A percentile compares a stretch with the other conserved stretches of the same genome.
phyloP scores from a whole-genome alignment of 2,113 vertebrate species.

The Indri indri region DNA sequence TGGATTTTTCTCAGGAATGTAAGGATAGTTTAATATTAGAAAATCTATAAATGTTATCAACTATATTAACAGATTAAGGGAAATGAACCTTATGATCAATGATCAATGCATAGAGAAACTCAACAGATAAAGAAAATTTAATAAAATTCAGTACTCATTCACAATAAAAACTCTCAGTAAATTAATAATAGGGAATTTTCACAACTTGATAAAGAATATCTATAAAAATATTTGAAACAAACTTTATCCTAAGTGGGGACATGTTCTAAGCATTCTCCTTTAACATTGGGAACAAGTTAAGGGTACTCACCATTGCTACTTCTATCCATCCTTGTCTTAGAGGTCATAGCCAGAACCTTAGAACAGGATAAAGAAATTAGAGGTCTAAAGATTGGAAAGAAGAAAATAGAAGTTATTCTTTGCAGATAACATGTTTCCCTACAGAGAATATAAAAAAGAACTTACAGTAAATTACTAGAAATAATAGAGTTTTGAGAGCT shows the following conservation, averaged over 20 bases:
- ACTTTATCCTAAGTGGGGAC: not conserved
- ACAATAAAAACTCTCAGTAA: not conserved
- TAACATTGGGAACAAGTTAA: not conserved
- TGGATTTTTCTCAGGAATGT: not conserved
- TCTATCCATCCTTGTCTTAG: not conserved
- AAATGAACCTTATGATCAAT: not conserved
- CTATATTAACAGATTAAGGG: not conserved
- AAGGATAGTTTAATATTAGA: not conserved
- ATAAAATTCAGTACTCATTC: not conserved
- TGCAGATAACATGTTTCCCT: not conserved
- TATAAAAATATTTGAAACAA: not conserved
- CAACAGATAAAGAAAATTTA: not conserved
- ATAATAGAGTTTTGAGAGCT: slow-evolving; percentile 11
- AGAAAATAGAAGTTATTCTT: not conserved
- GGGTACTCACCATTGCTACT: not conserved
- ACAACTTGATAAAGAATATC: not conserved
- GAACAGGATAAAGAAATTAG: not conserved
- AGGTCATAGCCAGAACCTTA: not conserved
- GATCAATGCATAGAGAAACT: not conserved
- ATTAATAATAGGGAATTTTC: not conserved
- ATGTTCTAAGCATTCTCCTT: not conserved
- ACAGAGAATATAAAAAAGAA: not conserved
- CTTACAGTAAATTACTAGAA: not conserved
- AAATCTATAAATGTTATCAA: not conserved
- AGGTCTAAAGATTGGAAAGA: not conserved